phyloP scores from a whole-genome alignment of 2,797 vertebrate genomes.

The Tapirus indicus region DNA sequence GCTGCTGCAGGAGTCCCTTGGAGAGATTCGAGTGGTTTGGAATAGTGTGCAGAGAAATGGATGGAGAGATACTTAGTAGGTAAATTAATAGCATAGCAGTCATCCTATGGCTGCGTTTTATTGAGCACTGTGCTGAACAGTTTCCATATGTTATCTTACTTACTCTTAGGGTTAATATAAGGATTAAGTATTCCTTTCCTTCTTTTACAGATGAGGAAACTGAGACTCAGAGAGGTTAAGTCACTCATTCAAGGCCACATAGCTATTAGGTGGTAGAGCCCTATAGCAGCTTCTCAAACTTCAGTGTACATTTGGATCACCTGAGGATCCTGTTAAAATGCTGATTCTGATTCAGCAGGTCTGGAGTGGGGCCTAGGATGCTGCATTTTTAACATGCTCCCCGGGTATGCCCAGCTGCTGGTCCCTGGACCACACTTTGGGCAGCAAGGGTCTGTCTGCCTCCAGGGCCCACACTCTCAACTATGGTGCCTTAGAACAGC shows the following conservation, averaged over 20 bases:
- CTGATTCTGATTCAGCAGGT: neutral
- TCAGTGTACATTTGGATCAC: neutral
- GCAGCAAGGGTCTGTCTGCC: neutral
- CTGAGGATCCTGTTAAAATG: neutral
- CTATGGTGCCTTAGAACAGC: neutral
- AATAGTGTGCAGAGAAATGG: too few species aligned
- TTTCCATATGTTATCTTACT: neutral
- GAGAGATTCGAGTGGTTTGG: neutral
- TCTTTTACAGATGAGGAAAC: constrained; percentile 38
- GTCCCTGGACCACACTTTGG: neutral
- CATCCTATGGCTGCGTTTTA: neutral
- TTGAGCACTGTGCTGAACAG: neutral
- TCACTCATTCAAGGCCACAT: neutral
- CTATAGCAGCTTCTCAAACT: neutral
- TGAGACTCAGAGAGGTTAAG: constrained; percentile 20
- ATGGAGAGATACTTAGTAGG: neutral
- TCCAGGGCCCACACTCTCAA: neutral
- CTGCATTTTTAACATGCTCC: neutral
- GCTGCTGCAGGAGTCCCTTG: neutral
- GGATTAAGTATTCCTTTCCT: neutral
- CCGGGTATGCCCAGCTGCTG: neutral
- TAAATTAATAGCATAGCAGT: neutral
- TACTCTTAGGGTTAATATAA: neutral
- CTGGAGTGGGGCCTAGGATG: neutral
- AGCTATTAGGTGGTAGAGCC: neutral